Base-by-base conservation (phyloP, 2,888 invertebrate genomes). In the Rhingia campestris region DNA sequence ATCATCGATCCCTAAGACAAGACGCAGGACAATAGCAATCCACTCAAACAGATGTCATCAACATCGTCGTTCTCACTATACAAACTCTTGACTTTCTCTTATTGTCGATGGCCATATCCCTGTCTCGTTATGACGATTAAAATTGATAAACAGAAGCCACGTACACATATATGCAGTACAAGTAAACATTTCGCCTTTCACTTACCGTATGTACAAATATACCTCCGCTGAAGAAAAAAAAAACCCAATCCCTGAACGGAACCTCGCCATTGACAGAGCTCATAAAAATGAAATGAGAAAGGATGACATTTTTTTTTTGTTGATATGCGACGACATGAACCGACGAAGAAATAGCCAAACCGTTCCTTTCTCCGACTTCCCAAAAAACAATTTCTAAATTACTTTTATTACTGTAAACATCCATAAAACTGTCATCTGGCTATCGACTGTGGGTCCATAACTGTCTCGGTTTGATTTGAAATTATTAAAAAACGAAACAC, bases 371-470 rank as follows among this genome's bases (percentile, higher is more conserved):
- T 7, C 64, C 35, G 64, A 39, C 61, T 70, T 69, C 43, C 64
- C 64, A 75, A 84, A 80, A 80, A 84, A 84, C 70, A 84, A 80
- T 80, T 80, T 80, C 84, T 74, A 89, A 88, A 88, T 86, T 87
- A 86, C 89, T 86, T 90, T 89, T 89, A 90, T 88, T 90, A 89
- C 88, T 88, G 89, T 89, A 89, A 89, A 90, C 89, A 89, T 86
- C 88, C 86, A 88, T 90, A 87, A 89, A 89, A 89, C 87, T 89
- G 89, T 89, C 89, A 81, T 66, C 84, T 76, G 86, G 61, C 86
- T 69, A 84, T 84, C 84, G 84, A 80, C 84, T 74, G 75, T 73
- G 58, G 73, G 77, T 64, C 80, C 84, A 84, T 80, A 80, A 84
- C 33, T 84, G 82, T 82, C 79, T 82, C 82, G 79, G 69, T 73